phyloP scores from a whole-genome alignment of 2,888 invertebrate genomes.

The Eupithecia tripunctaria region DNA sequence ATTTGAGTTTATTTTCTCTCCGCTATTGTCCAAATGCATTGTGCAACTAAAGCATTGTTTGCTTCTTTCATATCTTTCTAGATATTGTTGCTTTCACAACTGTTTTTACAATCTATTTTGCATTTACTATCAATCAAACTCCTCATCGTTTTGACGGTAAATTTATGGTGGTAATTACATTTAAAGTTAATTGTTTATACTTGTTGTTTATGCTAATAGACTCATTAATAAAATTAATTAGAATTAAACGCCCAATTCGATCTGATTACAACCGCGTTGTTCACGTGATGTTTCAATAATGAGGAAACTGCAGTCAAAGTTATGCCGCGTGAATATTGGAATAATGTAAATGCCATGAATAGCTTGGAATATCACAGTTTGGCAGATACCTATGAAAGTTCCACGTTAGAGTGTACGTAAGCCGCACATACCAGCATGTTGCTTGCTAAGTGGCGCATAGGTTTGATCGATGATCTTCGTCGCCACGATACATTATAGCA shows the following conservation, averaged over 20 bases:
- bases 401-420: constrained; percentile 48
- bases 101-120: constrained; percentile 39
- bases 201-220: constrained; percentile 26
- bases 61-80: constrained; percentile 57
- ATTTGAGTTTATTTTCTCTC: constrained; percentile 54
- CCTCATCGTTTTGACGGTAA: background rate
- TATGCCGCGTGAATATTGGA: constrained; percentile 39
- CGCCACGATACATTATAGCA: constrained; percentile 65
- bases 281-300: constrained; percentile 6
- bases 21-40: constrained; percentile 61
- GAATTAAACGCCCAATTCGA: constrained; percentile 28
- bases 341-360: constrained; percentile 29
- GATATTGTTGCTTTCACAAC: constrained; percentile 54
- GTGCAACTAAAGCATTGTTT: constrained; percentile 58
- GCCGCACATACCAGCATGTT: constrained; percentile 37
- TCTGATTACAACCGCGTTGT: constrained; percentile 11
- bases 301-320: constrained; percentile 33
- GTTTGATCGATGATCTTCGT: constrained; percentile 75
- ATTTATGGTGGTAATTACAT: background rate
- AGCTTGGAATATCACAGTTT: constrained; percentile 46
- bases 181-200: constrained; percentile 22
- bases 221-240: constrained; percentile 31
- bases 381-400: constrained; percentile 57
- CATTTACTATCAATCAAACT: background rate
- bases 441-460: constrained; percentile 49